Evolutionary conservation across 2,797 vertebrate genomes (phyloP), one percentile per base, ranked within the genome.

Genomic region (Ceryle rudis): DNA sequence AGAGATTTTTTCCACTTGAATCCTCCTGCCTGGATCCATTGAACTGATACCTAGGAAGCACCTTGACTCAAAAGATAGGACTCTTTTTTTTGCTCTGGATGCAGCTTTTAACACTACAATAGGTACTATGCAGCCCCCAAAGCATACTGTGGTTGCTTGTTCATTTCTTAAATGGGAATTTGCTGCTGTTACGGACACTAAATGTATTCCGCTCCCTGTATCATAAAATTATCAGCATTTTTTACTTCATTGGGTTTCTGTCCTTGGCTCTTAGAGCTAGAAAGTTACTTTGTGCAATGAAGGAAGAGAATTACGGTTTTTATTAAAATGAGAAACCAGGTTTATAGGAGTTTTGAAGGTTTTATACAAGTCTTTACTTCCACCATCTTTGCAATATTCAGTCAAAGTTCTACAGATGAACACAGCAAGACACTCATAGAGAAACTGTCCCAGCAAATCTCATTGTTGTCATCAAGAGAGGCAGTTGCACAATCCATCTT

Each of bases 231-330:
- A 72, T 52, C 22, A 65, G 25, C 14, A 13, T 18, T 33, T 92
- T 93, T 95, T 52, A 86, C 58, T 90, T 90, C 35, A 81, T 33
- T 93, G 22, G 8, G 6, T 80, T 94, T 81, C 80, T 93, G 62
- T 54, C 57, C 58, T 69, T 88, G 54, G 70, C 62, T 71, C 31
- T 77, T 71, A 65, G 62, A 90, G 18, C 55, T 84, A 81, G 42
- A 72, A 93, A 84, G 51, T 71, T 89, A 88, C 54, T 61, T 83
- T 41, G 23, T 64, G 33, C 42, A 73, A 86, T 42, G 67, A 83
- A 64, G 31, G 51, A 89, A 88, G 80, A 73, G 31, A 77, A 90
- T 54, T 64, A n/a, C 16, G 62, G 22, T 25, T 90, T 91, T 85
- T 84, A 54, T 70, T 85, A 67, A 96, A 95, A 89, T 65, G 44